phyloP scores from a whole-genome alignment of 1,140 invertebrate species.

The Pentalonia nigronervosa region DNA sequence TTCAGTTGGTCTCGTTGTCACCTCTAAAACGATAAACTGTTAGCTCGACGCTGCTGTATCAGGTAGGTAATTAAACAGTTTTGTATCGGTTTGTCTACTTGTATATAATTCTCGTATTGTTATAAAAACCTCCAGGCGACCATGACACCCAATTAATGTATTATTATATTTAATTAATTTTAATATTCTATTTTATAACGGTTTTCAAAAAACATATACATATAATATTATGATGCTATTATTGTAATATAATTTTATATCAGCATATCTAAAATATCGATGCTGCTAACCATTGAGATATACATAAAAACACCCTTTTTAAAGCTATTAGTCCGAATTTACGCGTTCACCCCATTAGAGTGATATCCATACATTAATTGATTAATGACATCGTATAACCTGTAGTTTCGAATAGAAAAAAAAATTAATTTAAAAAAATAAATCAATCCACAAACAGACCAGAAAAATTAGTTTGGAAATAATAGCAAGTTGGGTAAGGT shows the following conservation, averaged over 20 bases:
- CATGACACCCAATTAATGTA: too few relatives aligned
- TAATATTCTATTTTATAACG: too few relatives aligned
- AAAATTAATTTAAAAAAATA: background rate
- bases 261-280: too few relatives aligned
- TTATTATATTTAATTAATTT: too few relatives aligned
- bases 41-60: background rate
- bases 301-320: background rate
- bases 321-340: background rate
- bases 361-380: too few relatives aligned
- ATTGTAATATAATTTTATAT: too few relatives aligned
- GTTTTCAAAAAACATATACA: too few relatives aligned
- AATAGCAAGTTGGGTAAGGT: background rate
- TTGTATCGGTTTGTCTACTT: background rate
- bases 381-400: background rate
- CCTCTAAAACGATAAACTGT: background rate
- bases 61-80: background rate
- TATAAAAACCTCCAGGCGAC: too few relatives aligned
- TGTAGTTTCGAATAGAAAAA: background rate
- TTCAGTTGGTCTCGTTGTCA: background rate
- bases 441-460: background rate
- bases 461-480: constrained; percentile 7
- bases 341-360: background rate
- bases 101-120: too few relatives aligned
- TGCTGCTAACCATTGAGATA: background rate
- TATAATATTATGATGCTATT: too few relatives aligned